phyloP scores from a whole-genome alignment of 2,888 invertebrate species.

The Ferrisia virgata region DNA sequence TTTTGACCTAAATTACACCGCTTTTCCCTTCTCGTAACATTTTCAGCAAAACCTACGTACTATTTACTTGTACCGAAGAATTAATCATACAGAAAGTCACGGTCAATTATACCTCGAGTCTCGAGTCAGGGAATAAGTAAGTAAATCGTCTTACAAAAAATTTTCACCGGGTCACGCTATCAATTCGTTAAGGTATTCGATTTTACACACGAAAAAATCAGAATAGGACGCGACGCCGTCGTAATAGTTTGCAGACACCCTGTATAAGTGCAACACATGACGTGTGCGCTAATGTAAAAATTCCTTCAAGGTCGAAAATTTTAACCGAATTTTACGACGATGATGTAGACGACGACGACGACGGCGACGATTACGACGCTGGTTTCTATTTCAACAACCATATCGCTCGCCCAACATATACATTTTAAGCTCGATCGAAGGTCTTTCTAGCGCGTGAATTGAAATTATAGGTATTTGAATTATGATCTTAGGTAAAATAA shows the following conservation, averaged over 20 bases:
- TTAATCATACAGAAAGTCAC: no score
- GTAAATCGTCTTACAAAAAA: no score
- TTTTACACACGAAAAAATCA: neutral
- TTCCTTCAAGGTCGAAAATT: neutral
- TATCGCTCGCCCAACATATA: neutral
- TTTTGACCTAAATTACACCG: no score
- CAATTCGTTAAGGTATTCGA: neutral
- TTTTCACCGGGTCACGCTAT: no score
- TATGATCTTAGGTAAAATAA: no score
- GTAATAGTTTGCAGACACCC: neutral
- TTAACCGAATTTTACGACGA: constrained; percentile 8
- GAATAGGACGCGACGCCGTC: neutral
- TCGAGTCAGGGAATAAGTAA: no score
- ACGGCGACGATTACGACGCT: neutral
- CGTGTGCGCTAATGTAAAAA: neutral
- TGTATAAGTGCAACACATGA: neutral
- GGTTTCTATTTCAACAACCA: neutral
- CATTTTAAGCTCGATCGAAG: neutral
- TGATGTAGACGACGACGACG: neutral
- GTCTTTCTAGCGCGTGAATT: neutral
- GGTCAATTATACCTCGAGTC: no score
- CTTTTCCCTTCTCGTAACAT: no score
- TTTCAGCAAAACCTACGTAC: no score
- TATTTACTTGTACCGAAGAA: no score
- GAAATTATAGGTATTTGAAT: no score